These are phyloP conservation scores for Helicoverpa zea DNA, from an alignment of 1,140 invertebrate genomes.

Conservation along the genomic window DNA sequence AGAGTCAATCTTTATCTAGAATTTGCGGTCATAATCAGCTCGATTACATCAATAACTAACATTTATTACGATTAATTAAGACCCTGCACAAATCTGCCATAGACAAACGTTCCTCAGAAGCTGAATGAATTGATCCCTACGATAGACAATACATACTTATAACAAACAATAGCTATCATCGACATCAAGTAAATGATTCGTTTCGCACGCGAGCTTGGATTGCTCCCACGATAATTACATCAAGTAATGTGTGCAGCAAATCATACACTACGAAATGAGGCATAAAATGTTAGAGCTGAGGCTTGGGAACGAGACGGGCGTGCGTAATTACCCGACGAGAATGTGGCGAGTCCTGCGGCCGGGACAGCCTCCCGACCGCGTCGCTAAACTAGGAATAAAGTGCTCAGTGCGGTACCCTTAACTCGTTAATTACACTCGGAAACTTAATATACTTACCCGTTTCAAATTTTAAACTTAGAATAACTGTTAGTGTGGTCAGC, in stretches of 20 bases:
- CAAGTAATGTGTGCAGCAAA: conserved; percentile 80
- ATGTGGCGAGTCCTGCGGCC: conserved; percentile 81
- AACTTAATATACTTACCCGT: conserved; percentile 71
- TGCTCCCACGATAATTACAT: conserved; percentile 81
- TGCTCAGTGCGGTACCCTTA: conserved; percentile 75
- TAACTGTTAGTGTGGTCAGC: conserved; percentile 14
- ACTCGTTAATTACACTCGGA: conserved; percentile 80
- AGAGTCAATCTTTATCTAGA: background rate
- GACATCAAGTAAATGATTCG: conserved; percentile 56
- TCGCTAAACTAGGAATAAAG: conserved; percentile 81
- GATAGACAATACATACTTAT: background rate
- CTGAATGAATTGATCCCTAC: conserved; percentile 4
- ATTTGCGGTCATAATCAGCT: background rate
- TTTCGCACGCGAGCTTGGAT: conserved; percentile 66
- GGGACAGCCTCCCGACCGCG: conserved; percentile 68
- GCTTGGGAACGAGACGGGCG: conserved; percentile 78
- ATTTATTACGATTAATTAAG: background rate
- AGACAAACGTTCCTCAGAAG: conserved; percentile 1
- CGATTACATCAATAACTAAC: background rate
- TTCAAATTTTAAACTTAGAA: conserved; percentile 63
- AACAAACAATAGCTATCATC: conserved; percentile 59
- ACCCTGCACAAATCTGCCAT: background rate
- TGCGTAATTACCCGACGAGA: conserved; percentile 84
- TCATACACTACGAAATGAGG: conserved; percentile 83
- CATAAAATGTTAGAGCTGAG: conserved; percentile 82